A percentile compares a stretch with the other conserved stretches of the same genome.
Conservation (phyloP, 2,888 invertebrate genomes). For the Chrysomela aeneicollis region DNA sequence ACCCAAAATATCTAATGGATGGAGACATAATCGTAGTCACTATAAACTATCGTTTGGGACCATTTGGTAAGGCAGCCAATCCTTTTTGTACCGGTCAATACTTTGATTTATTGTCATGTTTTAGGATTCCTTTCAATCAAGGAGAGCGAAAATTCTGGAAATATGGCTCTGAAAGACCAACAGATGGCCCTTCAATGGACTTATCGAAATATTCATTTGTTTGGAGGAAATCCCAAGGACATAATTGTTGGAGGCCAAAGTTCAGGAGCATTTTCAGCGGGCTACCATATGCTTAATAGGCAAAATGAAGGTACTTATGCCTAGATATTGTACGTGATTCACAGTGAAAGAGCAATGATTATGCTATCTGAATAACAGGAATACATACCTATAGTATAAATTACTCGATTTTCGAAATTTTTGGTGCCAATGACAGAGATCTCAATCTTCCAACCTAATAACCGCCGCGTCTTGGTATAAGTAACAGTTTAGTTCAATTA, state of each 20-base stretch:
- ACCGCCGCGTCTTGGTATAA: no score
- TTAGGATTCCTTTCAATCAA: constrained; percentile 49
- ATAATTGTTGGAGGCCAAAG: neutral
- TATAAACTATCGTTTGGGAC: neutral
- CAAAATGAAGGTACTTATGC: neutral
- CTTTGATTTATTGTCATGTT: no score
- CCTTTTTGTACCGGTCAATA: no score
- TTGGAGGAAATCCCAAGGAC: constrained; percentile 46
- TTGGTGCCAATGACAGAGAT: no score
- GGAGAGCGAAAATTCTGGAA: constrained; percentile 47
- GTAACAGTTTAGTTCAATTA: no score
- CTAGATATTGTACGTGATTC: no score
- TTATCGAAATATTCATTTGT: constrained; percentile 44
- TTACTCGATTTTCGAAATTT: no score
- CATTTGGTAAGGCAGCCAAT: neutral
- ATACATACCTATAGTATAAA: no score
- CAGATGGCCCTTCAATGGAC: constrained; percentile 47
- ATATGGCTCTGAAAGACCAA: constrained; percentile 52
- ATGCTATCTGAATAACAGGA: no score
- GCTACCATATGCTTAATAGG: neutral
- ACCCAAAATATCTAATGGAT: neutral
- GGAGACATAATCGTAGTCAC: neutral
- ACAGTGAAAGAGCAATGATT: no score
- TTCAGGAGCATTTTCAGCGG: neutral
- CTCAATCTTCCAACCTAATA: no score